A percentile compares a stretch with the other conserved stretches of the same genome.
Conservation (phyloP, 2,113 vertebrate species). For the Rhinolophus sinicus region DNA sequence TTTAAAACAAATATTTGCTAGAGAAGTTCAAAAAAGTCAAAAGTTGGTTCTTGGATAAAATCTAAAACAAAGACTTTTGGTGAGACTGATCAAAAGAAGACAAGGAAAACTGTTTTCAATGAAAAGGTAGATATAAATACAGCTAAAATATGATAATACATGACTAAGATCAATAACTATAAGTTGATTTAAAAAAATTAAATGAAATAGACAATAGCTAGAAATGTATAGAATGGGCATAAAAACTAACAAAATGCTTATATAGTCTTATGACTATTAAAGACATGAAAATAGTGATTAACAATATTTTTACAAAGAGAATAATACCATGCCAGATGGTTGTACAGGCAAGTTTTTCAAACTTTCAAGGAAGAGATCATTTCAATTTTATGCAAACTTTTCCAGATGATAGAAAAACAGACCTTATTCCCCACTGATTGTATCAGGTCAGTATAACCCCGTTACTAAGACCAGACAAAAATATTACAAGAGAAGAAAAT, state of each 20-base stretch:
- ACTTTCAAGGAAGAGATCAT: not conserved
- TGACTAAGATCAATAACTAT: not conserved
- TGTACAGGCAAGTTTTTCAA: not conserved
- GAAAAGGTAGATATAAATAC: not conserved
- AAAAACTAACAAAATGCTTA: not conserved
- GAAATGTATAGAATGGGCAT: not conserved
- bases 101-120: not conserved
- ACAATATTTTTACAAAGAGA: conserved; percentile 40
- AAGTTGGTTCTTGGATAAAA: not conserved
- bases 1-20: not conserved
- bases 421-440: not conserved
- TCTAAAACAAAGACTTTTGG: not conserved
- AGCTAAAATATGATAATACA: not conserved
- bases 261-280: not conserved
- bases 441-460: not conserved
- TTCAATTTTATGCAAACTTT: not conserved
- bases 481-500: not conserved
- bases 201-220: not conserved
- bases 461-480: not conserved
- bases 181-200: not conserved
- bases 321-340: not conserved
- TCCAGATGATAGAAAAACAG: not conserved
- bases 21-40: not conserved
- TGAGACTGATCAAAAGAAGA: not conserved
- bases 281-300: not conserved